phyloP scores from a whole-genome alignment of 2,797 vertebrate genomes.

The Eurystomus glaucurus region DNA sequence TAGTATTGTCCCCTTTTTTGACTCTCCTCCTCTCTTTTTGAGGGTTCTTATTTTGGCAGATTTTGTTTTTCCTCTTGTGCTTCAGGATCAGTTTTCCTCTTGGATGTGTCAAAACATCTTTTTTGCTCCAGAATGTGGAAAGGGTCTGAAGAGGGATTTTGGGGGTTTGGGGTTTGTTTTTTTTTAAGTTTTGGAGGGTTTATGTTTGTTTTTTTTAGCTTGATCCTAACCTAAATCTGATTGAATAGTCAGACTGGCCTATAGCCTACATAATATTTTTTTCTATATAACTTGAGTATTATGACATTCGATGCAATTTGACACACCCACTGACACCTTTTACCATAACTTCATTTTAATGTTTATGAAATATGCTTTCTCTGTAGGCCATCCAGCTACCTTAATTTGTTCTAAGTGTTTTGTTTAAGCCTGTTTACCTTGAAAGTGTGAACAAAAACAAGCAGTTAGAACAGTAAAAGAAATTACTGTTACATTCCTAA shows the following conservation, averaged over 20 bases:
- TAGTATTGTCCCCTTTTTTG: not conserved
- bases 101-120: not conserved
- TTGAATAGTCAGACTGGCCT: not conserved
- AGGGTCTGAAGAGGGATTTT: not conserved
- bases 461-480: not conserved
- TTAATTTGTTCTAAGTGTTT: not conserved
- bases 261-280: not conserved
- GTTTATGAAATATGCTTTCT: not conserved
- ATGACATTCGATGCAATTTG: not conserved
- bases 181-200: not conserved
- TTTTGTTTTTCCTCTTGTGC: not conserved
- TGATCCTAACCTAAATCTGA: not conserved
- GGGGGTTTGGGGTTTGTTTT: not conserved
- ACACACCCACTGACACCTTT: rapidly evolving
- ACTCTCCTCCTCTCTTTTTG: not conserved
- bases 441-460: not conserved
- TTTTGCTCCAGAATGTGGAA: not conserved
- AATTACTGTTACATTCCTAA: not conserved
- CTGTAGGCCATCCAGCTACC: not conserved
- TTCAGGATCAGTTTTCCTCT: not conserved
- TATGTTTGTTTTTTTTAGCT: not conserved
- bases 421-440: not conserved
- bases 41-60: not conserved
- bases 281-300: not conserved
- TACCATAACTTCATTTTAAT: not conserved